Evolutionary conservation across 2,797 vertebrate species (phyloP), one percentile per base, ranked within the genome.

Genomic region (Sebastes hopkinsi): DNA sequence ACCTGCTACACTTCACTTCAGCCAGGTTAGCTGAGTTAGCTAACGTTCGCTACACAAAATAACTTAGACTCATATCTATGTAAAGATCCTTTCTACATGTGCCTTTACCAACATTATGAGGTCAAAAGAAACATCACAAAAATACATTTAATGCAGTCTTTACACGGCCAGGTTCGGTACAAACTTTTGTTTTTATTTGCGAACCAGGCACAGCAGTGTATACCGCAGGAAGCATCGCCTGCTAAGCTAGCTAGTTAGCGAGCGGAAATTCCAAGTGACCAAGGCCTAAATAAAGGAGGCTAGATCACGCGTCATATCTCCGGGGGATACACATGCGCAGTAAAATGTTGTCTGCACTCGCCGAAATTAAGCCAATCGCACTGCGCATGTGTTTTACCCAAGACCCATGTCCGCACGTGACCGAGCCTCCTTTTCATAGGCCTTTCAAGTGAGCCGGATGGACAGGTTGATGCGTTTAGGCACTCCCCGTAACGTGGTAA

Each of bases 371-470:
- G 0, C 38, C 38, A 42, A 42, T 42, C 38, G 38, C 38, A 42
- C 38, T 42, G 38, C 38, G 38, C 38, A 42, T 14, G 38, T 42
- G 38, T 42, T 42, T 42, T 14, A 42, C 38, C 13, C 38, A 14
- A 1, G 13, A 38, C 36, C 13, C 38, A 42, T 6, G 13, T 42
- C 13, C 38, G 38, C 38, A 13, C 38, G 38, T 42, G 38, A 42
- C 13, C 38, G 2, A 14, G 0, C 38, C 38, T 42, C 13, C 38
- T 42, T 42, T 42, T 42, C 13, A 42, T 42, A 42, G 13, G 38
- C 38, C 38, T 42, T 42, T 13, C 13, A 42, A 42, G 14, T 42
- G 38, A 16, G 38, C 92, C 92, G 89, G 91, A 93, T 83, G 86
- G 3, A 61, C 2, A 65, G 0, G 0, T 2, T 88, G 92, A 70